phyloP scores from a whole-genome alignment of 1,140 invertebrate genomes.

The Eriosoma lanigerum region DNA sequence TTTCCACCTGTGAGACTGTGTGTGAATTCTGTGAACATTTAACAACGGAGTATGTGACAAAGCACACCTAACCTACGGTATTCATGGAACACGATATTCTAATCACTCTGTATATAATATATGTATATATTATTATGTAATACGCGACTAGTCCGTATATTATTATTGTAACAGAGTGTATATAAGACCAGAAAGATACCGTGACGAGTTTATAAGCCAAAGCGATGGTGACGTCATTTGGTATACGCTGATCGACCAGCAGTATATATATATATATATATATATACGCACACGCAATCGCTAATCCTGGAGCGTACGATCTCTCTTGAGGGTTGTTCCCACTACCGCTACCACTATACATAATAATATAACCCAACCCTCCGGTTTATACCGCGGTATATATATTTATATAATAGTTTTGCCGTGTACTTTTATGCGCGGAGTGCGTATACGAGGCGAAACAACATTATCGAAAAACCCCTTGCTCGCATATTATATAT shows the following conservation, averaged over 20 bases:
- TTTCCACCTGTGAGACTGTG: too few species aligned
- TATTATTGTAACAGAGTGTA: background rate
- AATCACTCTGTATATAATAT: too few species aligned
- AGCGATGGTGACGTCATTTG: conserved; percentile 23
- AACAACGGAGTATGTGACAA: too few species aligned
- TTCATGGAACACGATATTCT: too few species aligned
- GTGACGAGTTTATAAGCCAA: conserved; percentile 32
- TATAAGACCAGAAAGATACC: background rate
- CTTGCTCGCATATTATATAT: background rate
- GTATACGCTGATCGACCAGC: conserved; percentile 19
- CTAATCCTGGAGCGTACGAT: conserved; percentile 21
- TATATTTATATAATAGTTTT: conserved; percentile 31
- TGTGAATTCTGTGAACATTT: too few species aligned
- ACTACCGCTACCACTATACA: background rate
- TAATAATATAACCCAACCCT: background rate
- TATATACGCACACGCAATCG: background rate
- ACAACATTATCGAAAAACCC: conserved; percentile 30
- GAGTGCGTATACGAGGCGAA: background rate
- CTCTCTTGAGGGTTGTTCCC: conserved; percentile 31
- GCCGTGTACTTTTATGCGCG: background rate
- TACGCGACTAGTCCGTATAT: too few species aligned
- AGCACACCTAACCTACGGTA: too few species aligned
- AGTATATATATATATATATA: background rate
- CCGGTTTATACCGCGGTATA: background rate
- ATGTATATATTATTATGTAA: background rate